Percentiles rank a stretch among this genome's conserved stretches.
These are phyloP conservation scores for Orthosia incerta DNA, from an alignment of 2,888 invertebrate genomes.

Conservation along the genomic window DNA sequence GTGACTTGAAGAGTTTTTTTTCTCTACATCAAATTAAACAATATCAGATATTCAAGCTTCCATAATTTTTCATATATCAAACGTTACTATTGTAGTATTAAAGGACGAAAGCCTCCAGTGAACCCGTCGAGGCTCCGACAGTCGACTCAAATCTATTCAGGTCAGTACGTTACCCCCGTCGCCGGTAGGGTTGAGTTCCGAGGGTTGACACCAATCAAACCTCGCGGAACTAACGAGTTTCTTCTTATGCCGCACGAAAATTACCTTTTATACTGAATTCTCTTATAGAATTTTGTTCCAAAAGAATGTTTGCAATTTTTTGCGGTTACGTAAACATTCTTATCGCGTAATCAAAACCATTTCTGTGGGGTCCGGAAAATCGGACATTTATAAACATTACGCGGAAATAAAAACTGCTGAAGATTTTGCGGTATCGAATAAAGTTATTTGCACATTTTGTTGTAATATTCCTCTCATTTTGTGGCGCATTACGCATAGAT, in stretches of 20 bases:
- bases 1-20: not conserved
- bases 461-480: not conserved
- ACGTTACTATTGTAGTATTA: not conserved
- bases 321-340: constrained; percentile 15
- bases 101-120: constrained; percentile 5
- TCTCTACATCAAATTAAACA: not conserved
- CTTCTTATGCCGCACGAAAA: constrained; percentile 31
- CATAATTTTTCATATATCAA: constrained; percentile 1
- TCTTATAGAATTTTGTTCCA: not conserved
- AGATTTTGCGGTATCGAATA: constrained; percentile 13
- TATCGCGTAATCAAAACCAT: constrained; percentile 33
- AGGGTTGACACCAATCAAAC: constrained; percentile 61
- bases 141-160: constrained; percentile 66
- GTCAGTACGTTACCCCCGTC: constrained; percentile 65
- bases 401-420: constrained; percentile 27
- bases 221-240: constrained; percentile 37
- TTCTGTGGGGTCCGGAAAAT: constrained; percentile 23
- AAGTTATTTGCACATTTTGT: constrained; percentile 13
- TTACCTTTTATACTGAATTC: constrained; percentile 31
- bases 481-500: not conserved
- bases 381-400: constrained; percentile 34
- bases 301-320: not conserved
- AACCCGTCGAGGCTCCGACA: constrained; percentile 22
- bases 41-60: not conserved
- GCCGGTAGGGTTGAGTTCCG: constrained; percentile 42